phyloP scores from a whole-genome alignment of 2,797 vertebrate genomes.

The Lutjanus campechanus region DNA sequence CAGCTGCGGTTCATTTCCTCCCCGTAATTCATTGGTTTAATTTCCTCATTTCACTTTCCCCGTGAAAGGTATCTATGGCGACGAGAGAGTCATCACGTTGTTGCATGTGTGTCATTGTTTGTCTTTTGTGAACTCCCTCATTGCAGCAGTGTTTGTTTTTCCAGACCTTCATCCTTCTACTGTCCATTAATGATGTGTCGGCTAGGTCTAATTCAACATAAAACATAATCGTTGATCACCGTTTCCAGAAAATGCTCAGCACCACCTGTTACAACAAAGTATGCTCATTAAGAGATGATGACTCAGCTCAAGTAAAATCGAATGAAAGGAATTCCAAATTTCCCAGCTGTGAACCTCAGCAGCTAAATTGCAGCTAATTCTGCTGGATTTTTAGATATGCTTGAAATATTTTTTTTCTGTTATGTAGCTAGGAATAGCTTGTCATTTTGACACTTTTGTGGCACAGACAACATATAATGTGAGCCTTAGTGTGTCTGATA shows the following conservation, averaged over 20 bases:
- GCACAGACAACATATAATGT: not conserved
- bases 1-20: conserved; percentile 61
- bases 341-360: not conserved
- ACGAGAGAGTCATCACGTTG: conserved; percentile 41
- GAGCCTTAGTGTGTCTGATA: not conserved
- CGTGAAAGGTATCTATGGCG: conserved; percentile 70
- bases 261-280: conserved; percentile 39
- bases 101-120: conserved; percentile 74
- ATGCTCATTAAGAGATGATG: not conserved
- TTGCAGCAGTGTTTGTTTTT: conserved; percentile 80
- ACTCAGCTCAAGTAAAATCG: not conserved
- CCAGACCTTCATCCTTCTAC: conserved; percentile 71
- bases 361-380: not conserved
- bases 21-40: conserved; percentile 61
- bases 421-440: not conserved
- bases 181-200: conserved; percentile 59
- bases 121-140: conserved; percentile 75
- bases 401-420: not conserved
- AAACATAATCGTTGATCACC: conserved; percentile 28
- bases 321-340: not conserved
- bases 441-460: too few species aligned
- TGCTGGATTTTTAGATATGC: not conserved
- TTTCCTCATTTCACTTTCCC: conserved; percentile 65
- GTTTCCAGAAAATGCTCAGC: conserved; percentile 30
- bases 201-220: conserved; percentile 39